Percentiles rank a stretch among this genome's conserved stretches.
phyloP scores from a whole-genome alignment of 1,140 invertebrate species.

The Galendromus occidentalis region DNA sequence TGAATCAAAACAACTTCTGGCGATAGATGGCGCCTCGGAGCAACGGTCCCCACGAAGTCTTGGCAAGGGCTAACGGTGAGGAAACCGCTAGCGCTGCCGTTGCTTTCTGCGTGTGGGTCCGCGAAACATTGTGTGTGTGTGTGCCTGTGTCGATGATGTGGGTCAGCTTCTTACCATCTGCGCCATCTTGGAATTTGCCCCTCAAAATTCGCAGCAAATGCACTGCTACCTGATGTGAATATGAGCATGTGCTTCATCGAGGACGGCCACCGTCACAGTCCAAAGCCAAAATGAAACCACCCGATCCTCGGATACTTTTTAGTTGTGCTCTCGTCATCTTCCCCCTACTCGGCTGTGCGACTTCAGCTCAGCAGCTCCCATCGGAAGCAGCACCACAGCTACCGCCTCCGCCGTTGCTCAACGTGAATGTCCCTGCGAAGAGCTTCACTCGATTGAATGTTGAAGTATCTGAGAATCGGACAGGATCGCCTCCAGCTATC shows the following conservation, averaged over 20 bases:
- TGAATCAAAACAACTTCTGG: no score
- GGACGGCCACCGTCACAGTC: neutral
- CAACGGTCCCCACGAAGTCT: no score
- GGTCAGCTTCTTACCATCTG: neutral
- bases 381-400: neutral
- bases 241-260: neutral
- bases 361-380: neutral
- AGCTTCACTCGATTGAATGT: no score
- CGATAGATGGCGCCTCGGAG: no score
- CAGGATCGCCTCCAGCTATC: no score
- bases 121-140: no score
- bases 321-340: neutral
- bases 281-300: neutral
- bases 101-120: no score
- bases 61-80: no score
- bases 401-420: conserved; percentile 6
- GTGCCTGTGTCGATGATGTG: no score
- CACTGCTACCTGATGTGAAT: neutral
- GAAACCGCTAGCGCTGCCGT: no score
- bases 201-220: neutral
- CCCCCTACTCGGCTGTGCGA: neutral
- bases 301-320: neutral
- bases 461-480: no score
- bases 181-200: conserved; percentile 11
- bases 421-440: neutral